Percentiles rank a stretch among this genome's conserved stretches.
phyloP scores from a whole-genome alignment of 2,797 vertebrate species.

The Lepus oiostolus region DNA sequence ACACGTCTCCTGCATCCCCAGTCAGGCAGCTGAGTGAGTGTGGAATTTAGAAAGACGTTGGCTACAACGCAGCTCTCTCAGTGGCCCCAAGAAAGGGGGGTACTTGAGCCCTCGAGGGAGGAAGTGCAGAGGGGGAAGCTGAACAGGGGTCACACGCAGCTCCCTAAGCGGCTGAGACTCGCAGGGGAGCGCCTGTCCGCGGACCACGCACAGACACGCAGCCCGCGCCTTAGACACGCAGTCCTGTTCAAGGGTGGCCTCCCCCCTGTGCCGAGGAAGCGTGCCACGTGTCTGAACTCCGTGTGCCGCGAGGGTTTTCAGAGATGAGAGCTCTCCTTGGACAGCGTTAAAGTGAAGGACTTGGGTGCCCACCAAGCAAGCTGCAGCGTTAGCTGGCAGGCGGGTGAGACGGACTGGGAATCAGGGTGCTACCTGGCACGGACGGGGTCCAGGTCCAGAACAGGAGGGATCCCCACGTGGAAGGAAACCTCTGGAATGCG shows the following conservation, averaged over 20 bases:
- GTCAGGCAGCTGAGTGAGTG: neutral
- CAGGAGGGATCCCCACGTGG: neutral
- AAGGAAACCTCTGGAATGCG: neutral
- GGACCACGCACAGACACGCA: neutral
- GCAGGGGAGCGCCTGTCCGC: neutral
- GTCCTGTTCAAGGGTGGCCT: neutral
- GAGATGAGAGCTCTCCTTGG: neutral
- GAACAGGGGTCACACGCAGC: neutral
- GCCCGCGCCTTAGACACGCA: neutral
- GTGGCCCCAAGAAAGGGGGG: neutral
- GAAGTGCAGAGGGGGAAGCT: neutral
- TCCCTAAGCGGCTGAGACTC: neutral
- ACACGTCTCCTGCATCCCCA: neutral
- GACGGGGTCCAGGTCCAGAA: neutral
- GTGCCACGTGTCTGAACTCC: constrained; percentile 30
- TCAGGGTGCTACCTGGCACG: neutral
- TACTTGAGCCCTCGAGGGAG: neutral
- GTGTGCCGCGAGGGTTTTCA: constrained; percentile 17
- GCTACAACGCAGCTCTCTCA: neutral
- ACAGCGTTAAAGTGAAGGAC: constrained; percentile 26
- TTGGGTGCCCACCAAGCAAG: constrained; percentile 29
- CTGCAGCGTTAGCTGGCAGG: neutral
- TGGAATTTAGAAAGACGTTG: neutral
- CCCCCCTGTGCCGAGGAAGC: no score
- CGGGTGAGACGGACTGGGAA: neutral